These are phyloP conservation scores for Actinopyga echinites DNA, from an alignment of 53 echinoderm and acorn worm species.

Conservation along the genomic window DNA sequence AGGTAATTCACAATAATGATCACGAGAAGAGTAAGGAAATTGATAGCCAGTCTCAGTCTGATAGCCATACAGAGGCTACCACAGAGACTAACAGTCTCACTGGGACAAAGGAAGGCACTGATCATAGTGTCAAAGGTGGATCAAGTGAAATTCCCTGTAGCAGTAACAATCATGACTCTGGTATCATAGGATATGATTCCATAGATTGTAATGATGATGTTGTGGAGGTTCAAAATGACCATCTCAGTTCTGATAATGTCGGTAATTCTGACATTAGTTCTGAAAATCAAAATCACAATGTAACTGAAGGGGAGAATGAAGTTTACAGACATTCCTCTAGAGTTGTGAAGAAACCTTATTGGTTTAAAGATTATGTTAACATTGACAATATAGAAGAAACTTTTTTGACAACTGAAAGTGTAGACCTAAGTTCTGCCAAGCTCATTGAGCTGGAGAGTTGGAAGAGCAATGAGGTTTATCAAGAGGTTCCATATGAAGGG, in stretches of 20 bases:
- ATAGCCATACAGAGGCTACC: neutral
- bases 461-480: conserved; percentile 6
- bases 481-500: neutral
- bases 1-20: neutral
- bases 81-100: neutral
- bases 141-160: neutral
- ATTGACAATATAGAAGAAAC: neutral
- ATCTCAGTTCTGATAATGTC: no score
- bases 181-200: neutral
- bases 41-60: no score
- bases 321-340: neutral
- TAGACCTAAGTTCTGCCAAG: neutral
- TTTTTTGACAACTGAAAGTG: neutral
- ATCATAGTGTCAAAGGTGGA: no score
- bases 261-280: no score
- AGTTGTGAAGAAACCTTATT: neutral
- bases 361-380: neutral
- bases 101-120: no score
- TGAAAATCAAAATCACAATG: no score
- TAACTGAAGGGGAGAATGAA: neutral
- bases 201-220: no score
- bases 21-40: neutral
- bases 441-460: neutral
- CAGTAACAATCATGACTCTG: neutral
- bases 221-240: no score